Percentiles rank a stretch among this genome's conserved stretches.
These are phyloP conservation scores for Bellardia pandia DNA, from an alignment of 2,888 invertebrate genomes.

Conservation along the genomic window DNA sequence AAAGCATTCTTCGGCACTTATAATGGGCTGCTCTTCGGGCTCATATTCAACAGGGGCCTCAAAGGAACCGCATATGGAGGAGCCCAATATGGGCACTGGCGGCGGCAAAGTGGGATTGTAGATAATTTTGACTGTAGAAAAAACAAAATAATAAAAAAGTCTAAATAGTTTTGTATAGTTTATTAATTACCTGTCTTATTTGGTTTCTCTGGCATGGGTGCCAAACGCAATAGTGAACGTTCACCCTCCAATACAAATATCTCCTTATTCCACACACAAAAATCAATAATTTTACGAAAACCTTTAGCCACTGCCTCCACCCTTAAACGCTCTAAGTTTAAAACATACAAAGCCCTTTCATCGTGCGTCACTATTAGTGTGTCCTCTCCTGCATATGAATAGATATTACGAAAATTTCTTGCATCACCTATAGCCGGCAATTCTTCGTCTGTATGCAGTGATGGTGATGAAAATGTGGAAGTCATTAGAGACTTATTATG, in stretches of 20 bases:
- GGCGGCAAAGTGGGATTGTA: constrained; percentile 83
- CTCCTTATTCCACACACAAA: constrained; percentile 85
- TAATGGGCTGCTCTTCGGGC: constrained; percentile 84
- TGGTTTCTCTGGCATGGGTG: constrained; percentile 88
- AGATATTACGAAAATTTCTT: constrained; percentile 86
- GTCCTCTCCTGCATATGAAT: constrained; percentile 87
- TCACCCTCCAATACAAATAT: constrained; percentile 93
- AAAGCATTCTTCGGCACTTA: constrained; percentile 90
- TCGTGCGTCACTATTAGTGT: constrained; percentile 91
- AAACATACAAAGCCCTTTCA: constrained; percentile 88
- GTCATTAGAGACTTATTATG: constrained; percentile 44
- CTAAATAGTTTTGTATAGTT: neutral
- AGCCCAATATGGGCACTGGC: constrained; percentile 79
- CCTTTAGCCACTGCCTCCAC: constrained; percentile 88
- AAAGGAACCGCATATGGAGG: constrained; percentile 78
- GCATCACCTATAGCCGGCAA: constrained; percentile 74
- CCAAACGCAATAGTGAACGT: constrained; percentile 91
- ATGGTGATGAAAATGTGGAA: neutral
- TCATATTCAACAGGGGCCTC: constrained; percentile 82
- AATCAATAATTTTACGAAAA: constrained; percentile 85
- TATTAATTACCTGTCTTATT: constrained; percentile 83
- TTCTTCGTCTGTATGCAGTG: constrained; percentile 19
- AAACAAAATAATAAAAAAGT: neutral
- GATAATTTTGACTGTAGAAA: constrained; percentile 79
- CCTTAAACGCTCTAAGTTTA: constrained; percentile 89